Conservation (phyloP, 2,888 invertebrate genomes). For the Imbricaverruca yamaguchii region DNA sequence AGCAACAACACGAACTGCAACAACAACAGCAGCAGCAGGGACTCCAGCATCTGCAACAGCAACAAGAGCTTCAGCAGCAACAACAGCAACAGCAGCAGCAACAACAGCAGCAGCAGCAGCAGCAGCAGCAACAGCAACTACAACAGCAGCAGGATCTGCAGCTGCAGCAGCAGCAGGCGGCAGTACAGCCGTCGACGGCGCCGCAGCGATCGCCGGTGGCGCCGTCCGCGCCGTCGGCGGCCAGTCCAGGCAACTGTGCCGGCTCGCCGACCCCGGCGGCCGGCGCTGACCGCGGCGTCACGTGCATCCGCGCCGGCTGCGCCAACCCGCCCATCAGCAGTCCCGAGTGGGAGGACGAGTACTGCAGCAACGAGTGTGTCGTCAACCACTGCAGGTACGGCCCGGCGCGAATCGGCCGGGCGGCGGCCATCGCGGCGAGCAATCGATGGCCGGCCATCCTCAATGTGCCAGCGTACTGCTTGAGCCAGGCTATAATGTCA, state of each 20-base stretch:
- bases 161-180: conserved; percentile 6
- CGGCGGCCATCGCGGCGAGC: no score
- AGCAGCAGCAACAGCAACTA: background rate
- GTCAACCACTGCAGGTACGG: conserved; percentile 82
- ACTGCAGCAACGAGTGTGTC: conserved; percentile 94
- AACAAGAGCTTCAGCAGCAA: conserved; percentile 25
- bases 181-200: background rate
- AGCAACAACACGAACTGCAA: conserved; percentile 12
- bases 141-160: background rate
- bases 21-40: conserved; percentile 25
- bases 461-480: no score
- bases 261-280: background rate
- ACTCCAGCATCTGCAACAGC: conserved; percentile 23
- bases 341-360: conserved; percentile 93
- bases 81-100: conserved; percentile 12
- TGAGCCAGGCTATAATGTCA: no score
- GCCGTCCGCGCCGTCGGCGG: background rate
- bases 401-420: no score
- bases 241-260: background rate
- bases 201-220: background rate
- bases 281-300: background rate
- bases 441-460: no score
- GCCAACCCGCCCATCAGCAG: conserved; percentile 82
- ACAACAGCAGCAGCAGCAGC: background rate
- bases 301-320: conserved; percentile 80